These are phyloP conservation scores for Hanleya hanleyi DNA, from an alignment of 2,888 invertebrate species.

Conservation along the genomic window DNA sequence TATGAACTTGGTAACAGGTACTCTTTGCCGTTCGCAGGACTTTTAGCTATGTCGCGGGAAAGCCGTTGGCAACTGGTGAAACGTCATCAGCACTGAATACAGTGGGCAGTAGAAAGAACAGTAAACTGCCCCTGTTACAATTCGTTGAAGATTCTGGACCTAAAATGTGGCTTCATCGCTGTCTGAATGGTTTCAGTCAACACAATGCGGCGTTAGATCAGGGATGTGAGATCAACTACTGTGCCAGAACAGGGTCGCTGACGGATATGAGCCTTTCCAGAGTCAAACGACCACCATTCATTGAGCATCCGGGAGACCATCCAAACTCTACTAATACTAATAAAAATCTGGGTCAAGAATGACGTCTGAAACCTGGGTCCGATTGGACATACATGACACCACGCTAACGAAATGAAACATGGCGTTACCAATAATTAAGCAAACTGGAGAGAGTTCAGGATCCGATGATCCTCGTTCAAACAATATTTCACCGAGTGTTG, in stretches of 20 bases:
- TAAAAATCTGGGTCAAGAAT: background rate
- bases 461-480: background rate
- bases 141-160: conserved; percentile 36
- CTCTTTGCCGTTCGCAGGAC: conserved; percentile 59
- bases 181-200: conserved; percentile 58
- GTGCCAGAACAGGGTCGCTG: conserved; percentile 51
- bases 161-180: conserved; percentile 46
- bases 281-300: conserved; percentile 59
- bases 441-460: background rate
- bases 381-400: background rate
- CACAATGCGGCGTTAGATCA: conserved; percentile 53
- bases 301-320: conserved; percentile 31
- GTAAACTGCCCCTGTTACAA: background rate
- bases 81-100: background rate
- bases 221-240: conserved; percentile 58
- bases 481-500: conserved; percentile 21
- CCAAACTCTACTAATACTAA: background rate
- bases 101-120: background rate
- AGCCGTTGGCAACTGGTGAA: conserved; percentile 42
- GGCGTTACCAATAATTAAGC: background rate
- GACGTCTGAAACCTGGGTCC: background rate
- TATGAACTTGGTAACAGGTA: conserved; percentile 48
- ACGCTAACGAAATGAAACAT: background rate
- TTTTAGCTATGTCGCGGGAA: conserved; percentile 56
- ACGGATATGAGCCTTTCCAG: conserved; percentile 43